Conservation (phyloP, 2,797 vertebrate species). For the Lemur catta region DNA sequence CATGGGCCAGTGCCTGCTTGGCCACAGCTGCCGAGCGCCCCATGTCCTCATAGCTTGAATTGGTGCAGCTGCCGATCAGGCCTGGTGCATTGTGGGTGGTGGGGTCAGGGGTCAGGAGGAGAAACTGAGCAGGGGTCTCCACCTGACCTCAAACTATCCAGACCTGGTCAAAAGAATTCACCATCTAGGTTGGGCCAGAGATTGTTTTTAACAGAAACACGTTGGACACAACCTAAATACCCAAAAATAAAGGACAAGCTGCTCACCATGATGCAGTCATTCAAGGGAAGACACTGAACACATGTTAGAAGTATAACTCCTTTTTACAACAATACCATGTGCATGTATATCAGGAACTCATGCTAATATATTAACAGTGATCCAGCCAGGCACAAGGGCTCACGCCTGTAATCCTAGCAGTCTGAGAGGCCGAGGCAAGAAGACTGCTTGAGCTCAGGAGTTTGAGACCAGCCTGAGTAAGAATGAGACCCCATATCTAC, state of each 20-base stretch:
- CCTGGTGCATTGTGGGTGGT: constrained; percentile 81
- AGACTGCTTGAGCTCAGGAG: no score
- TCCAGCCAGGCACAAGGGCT: no score
- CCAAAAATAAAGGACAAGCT: not conserved
- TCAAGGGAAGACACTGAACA: not conserved
- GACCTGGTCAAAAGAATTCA: not conserved
- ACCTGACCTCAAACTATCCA: not conserved
- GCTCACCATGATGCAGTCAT: not conserved
- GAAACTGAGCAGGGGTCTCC: constrained; percentile 23
- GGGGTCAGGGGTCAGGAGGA: constrained; percentile 1
- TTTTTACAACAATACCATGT: fast-evolving
- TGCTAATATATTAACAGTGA: no score
- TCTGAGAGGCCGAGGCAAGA: no score
- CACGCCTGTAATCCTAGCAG: no score
- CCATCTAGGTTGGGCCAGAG: not conserved
- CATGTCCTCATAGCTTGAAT: constrained; percentile 99
- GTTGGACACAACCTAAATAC: not conserved
- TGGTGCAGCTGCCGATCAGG: constrained; percentile 97
- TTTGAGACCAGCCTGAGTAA: no score
- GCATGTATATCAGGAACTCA: not conserved
- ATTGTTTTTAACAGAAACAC: not conserved
- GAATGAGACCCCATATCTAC: no score
- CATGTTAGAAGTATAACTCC: fast-evolving
- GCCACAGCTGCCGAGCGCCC: constrained; percentile 94
- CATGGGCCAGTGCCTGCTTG: constrained; percentile 92